A percentile compares a stretch with the other conserved stretches of the same genome.
Evolutionary conservation across 2,113 vertebrate genomes (phyloP).

Genomic region (Thunnus thynnus): DNA sequence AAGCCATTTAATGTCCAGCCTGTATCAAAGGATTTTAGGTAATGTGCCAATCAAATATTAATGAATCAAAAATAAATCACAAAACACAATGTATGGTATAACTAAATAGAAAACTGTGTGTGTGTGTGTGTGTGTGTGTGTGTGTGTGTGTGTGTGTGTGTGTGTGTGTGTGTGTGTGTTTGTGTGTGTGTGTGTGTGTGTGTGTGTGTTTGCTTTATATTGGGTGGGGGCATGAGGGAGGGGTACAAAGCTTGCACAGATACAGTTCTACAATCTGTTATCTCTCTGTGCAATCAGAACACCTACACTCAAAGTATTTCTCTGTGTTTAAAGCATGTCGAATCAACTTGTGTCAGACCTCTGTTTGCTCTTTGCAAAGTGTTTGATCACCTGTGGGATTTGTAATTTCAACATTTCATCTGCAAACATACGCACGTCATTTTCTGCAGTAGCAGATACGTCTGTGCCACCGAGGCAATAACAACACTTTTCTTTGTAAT

Average conservation of each 20-base stretch:
- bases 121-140: too few species aligned
- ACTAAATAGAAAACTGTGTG: too few species aligned
- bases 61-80: too few species aligned
- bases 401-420: conserved; percentile 70
- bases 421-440: conserved; percentile 61
- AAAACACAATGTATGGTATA: too few species aligned
- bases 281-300: conserved; percentile 38
- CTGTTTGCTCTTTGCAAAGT: conserved; percentile 68
- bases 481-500: conserved; percentile 23
- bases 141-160: too few species aligned
- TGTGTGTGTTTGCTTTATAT: not conserved
- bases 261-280: conserved; percentile 13
- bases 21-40: too few species aligned
- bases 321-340: conserved; percentile 47
- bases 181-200: not conserved
- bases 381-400: conserved; percentile 76
- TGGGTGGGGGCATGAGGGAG: not conserved
- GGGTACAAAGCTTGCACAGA: not conserved
- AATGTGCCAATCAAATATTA: too few species aligned
- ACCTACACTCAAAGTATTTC: conserved; percentile 15
- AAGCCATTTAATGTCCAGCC: too few species aligned
- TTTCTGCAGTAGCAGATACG: conserved; percentile 19
- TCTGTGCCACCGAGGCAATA: conserved; percentile 1
- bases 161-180: too few species aligned
- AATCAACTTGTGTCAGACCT: conserved; percentile 40